Evolutionary conservation across 2,797 vertebrate genomes (phyloP).

Genomic region (Zalophus californianus): DNA sequence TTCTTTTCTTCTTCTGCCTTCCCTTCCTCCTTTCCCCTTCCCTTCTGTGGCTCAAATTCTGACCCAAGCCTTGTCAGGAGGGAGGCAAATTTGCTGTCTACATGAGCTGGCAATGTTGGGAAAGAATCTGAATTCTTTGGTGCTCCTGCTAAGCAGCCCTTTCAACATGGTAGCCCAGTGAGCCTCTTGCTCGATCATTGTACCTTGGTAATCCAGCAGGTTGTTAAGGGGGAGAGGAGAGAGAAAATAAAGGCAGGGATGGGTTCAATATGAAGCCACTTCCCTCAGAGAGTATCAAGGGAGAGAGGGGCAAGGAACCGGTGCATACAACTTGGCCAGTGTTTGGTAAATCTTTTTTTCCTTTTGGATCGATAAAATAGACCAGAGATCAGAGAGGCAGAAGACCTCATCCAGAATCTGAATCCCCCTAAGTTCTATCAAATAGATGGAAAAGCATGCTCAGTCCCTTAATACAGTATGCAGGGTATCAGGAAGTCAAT

Average conservation of each 20-base stretch:
- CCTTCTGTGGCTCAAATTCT: constrained; percentile 35
- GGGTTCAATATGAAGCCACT: neutral
- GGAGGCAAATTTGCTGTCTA: neutral
- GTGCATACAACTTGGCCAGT: neutral
- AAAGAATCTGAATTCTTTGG: constrained; percentile 31
- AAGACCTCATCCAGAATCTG: neutral
- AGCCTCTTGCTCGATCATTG: neutral
- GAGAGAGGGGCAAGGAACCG: neutral
- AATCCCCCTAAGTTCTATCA: neutral
- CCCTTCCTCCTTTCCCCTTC: neutral
- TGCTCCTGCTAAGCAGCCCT: neutral
- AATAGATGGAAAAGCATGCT: neutral
- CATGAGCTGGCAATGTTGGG: neutral
- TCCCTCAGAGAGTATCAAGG: neutral
- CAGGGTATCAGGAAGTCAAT: neutral
- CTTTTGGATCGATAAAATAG: constrained; percentile 55
- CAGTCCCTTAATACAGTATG: neutral
- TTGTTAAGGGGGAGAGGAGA: neutral
- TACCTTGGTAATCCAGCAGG: neutral
- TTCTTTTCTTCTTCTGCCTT: constrained; percentile 56
- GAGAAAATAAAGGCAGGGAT: neutral
- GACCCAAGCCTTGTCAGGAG: constrained; percentile 52
- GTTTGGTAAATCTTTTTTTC: neutral
- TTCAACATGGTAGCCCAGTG: neutral
- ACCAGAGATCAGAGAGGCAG: constrained; percentile 31